phyloP scores from a whole-genome alignment of 1,140 invertebrate genomes.

The Himalopsyche phryganea region DNA sequence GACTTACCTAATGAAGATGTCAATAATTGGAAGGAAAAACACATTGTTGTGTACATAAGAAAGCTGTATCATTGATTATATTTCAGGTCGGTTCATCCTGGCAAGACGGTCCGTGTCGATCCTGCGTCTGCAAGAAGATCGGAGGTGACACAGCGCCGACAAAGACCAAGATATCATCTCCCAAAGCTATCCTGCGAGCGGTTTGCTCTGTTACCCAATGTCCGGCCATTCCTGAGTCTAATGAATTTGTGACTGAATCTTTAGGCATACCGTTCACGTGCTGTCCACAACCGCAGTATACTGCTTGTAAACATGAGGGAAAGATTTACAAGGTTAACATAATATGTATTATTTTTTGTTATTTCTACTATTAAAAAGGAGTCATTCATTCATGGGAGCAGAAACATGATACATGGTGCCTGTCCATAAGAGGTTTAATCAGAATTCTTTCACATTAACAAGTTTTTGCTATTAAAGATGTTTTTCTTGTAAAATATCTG shows the following conservation, averaged over 20 bases:
- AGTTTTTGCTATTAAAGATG: too few species aligned
- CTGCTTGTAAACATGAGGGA: conserved; percentile 59
- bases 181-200: conserved; percentile 14
- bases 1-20: too few species aligned
- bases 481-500: too few species aligned
- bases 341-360: not conserved
- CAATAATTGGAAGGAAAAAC: too few species aligned
- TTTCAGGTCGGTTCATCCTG: conserved; percentile 56
- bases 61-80: too few species aligned
- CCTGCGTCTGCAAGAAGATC: conserved; percentile 55
- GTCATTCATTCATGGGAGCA: too few species aligned
- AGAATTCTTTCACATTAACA: too few species aligned
- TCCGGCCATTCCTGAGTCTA: conserved; percentile 39
- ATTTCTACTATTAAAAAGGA: not conserved
- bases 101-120: conserved; percentile 66
- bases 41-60: too few species aligned
- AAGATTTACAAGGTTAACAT: conserved; percentile 55
- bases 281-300: conserved; percentile 57
- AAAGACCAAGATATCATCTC: conserved; percentile 18
- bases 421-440: too few species aligned
- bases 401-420: too few species aligned
- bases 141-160: conserved; percentile 31
- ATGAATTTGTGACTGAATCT: conserved; percentile 56
- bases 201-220: conserved; percentile 50
- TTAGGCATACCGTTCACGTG: conserved; percentile 55